phyloP scores from a whole-genome alignment of 2,888 invertebrate genomes.

The Troides helena region DNA sequence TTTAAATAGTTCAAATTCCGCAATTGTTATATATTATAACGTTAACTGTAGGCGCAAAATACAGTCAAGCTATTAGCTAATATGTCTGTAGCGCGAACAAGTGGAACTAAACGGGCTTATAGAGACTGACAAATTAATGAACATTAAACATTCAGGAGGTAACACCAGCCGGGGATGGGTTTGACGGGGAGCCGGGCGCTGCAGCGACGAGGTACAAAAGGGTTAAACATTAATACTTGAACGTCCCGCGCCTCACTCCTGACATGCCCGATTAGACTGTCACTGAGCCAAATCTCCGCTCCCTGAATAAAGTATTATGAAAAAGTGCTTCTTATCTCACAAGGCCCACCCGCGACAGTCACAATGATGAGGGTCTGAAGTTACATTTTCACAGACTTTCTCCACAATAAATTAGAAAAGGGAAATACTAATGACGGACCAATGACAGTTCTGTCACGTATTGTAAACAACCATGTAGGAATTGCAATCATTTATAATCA shows the following conservation, averaged over 20 bases:
- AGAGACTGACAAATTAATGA: conserved; percentile 71
- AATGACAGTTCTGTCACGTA: not conserved
- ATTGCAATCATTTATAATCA: too few species aligned
- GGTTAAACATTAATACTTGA: conserved; percentile 77
- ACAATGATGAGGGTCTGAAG: conserved; percentile 71
- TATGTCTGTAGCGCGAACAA: conserved; percentile 30
- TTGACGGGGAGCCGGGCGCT: conserved; percentile 68
- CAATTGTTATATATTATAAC: not conserved
- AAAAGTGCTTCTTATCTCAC: conserved; percentile 76
- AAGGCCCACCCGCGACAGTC: conserved; percentile 50
- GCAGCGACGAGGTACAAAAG: conserved; percentile 62
- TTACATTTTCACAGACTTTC: conserved; percentile 44
- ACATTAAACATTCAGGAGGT: conserved; percentile 70
- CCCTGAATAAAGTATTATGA: conserved; percentile 78
- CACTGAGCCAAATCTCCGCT: conserved; percentile 69
- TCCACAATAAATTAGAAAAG: conserved; percentile 25
- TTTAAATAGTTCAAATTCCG: not conserved
- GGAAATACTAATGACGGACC: not conserved
- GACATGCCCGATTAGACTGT: conserved; percentile 75
- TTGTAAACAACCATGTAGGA: too few species aligned
- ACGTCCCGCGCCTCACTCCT: conserved; percentile 64
- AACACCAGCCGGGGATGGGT: conserved; percentile 53
- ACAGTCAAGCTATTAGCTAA: conserved; percentile 34
- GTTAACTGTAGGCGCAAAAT: conserved; percentile 25
- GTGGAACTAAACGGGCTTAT: conserved; percentile 45